Evolutionary conservation across 2,888 invertebrate genomes (phyloP), one percentile per base, ranked within the genome.

Genomic region (Venustoraphidia nigricollis): DNA sequence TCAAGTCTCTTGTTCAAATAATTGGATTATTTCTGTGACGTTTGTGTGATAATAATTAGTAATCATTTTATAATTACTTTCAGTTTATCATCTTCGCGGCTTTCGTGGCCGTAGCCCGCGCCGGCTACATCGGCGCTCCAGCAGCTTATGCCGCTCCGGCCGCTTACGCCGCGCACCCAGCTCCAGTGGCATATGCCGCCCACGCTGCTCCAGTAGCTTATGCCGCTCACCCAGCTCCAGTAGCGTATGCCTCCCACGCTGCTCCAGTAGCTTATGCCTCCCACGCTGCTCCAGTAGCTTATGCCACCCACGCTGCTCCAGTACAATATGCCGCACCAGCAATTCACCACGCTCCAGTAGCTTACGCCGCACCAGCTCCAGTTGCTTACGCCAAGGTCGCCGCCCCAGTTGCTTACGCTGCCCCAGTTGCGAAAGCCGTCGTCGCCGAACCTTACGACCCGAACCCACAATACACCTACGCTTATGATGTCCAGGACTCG

Each of bases 381-480:
- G 41, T 14, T 10, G 36, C 41, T 14, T 40, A 42, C 10, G 41
- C 41, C 10, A 42, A 42, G 37, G 47, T 47, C n/a, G 42, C 42
- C 10, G 50, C 38, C 10, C 43, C 48, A 6, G 46, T 45, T 37
- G 38, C 46, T 27, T 35, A 45, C 36, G 51, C 50, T 43, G 54
- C 53, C 6, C 55, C 56, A 41, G 54, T 53, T 11, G 55, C 56
- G 13, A 53, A 54, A 13, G 63, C 62, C 52, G 62, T 62, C 36
- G 59, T 59, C 2, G 60, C 56, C 47, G 57, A 62, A 6, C 56
- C 60, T 2, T 61, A 59, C 53, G 70, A 69, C 59, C 67, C 69
- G 42, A 67, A 70, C 60, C 69, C 70, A 48, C 67, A 67, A 56
- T 70, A 70, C 60, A 67, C 64, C 57, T 70, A 63, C 63, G 66